A percentile compares a stretch with the other conserved stretches of the same genome.
These are phyloP conservation scores for Takifugu flavidus DNA, from an alignment of 2,113 vertebrate genomes.

Conservation along the genomic window DNA sequence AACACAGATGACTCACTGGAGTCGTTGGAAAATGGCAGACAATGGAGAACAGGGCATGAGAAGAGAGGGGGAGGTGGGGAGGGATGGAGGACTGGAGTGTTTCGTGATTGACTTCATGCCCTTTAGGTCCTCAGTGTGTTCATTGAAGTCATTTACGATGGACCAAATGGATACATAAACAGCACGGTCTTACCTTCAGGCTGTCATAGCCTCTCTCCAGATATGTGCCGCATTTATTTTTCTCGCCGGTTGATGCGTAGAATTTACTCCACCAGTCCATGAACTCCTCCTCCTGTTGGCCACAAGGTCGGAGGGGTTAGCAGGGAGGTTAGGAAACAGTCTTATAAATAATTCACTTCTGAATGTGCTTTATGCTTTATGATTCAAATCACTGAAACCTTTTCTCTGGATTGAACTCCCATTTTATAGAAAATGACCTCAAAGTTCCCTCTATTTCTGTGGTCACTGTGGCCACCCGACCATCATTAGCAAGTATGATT, in stretches of 20 bases:
- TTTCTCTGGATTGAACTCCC: constrained; percentile 2
- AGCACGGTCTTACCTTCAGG: constrained; percentile 76
- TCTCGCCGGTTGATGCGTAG: constrained; percentile 87
- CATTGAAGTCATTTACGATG: not conserved
- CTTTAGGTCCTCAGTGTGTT: not conserved
- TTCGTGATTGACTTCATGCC: not conserved
- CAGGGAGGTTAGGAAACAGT: not conserved
- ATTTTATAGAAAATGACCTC: not conserved
- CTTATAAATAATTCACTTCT: too few relatives aligned
- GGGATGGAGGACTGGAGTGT: constrained; percentile 6
- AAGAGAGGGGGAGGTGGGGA: constrained; percentile 29
- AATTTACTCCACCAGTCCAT: constrained; percentile 99
- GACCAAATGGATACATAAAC: not conserved
- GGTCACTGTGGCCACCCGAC: not conserved
- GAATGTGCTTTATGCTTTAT: not conserved
- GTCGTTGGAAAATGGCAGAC: constrained; percentile 34
- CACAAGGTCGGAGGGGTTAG: constrained; percentile 11
- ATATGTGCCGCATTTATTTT: constrained; percentile 86
- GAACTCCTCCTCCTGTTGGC: constrained; percentile 86
- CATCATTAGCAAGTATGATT: not conserved
- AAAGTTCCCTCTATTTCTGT: not conserved
- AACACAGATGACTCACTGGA: constrained; percentile 44
- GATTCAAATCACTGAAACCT: not conserved
- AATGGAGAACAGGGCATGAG: constrained; percentile 46
- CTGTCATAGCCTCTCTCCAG: constrained; percentile 90